Evolutionary conservation across 2,113 vertebrate genomes (phyloP).

Genomic region (Myocastor coypus): DNA sequence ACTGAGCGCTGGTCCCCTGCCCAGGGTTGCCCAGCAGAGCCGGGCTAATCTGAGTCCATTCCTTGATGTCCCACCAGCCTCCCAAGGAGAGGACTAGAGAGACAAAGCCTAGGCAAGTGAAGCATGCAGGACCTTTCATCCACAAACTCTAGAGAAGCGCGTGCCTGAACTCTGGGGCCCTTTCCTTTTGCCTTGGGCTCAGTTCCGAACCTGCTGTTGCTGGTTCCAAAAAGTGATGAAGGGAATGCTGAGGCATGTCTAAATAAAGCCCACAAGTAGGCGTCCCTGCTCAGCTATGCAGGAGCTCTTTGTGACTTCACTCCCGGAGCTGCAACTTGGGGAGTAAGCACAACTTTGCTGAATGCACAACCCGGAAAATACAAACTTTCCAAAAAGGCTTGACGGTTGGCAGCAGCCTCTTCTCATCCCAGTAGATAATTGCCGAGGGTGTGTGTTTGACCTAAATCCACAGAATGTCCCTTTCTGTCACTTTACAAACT

Average conservation of each 20-base stretch:
- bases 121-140: background rate
- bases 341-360: background rate
- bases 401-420: slow-evolving; percentile 55
- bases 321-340: background rate
- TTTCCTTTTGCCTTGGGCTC: background rate
- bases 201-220: slow-evolving; percentile 2
- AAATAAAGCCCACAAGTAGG: slow-evolving; percentile 74
- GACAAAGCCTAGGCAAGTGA: background rate
- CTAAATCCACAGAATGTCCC: slow-evolving; percentile 52
- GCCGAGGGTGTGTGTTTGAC: background rate
- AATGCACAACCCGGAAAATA: slow-evolving; percentile 17
- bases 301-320: slow-evolving; percentile 59
- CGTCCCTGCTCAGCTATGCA: slow-evolving; percentile 50
- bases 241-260: slow-evolving; percentile 46
- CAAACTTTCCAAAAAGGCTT: slow-evolving; percentile 66
- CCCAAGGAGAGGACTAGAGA: background rate
- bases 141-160: background rate
- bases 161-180: background rate
- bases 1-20: background rate
- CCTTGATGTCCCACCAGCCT: background rate
- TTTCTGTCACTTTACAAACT: slow-evolving; percentile 10
- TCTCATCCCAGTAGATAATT: slow-evolving; percentile 50
- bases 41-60: background rate
- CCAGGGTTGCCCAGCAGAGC: too few relatives aligned
- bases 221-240: background rate